A percentile compares a stretch with the other conserved stretches of the same genome.
Conservation (phyloP, 2,797 vertebrate genomes). For the Smutsia gigantea region DNA sequence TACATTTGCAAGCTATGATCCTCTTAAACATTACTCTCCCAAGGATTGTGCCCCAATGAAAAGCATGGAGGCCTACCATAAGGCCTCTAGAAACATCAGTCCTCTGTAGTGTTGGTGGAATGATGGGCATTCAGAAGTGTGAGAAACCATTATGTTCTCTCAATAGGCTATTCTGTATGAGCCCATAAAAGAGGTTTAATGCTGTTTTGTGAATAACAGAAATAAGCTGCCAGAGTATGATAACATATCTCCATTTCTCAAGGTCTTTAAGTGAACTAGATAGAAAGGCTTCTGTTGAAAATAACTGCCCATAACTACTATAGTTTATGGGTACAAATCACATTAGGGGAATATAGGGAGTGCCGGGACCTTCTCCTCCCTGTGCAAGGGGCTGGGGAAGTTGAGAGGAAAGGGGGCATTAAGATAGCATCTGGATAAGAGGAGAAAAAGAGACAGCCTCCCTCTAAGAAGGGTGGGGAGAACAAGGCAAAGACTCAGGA, state of each 20-base stretch:
- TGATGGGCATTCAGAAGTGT: slow-evolving; percentile 47
- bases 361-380: background rate
- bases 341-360: background rate
- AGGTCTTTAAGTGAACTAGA: slow-evolving; percentile 48
- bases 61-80: background rate
- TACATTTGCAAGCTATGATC: background rate
- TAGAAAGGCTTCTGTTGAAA: slow-evolving; percentile 39
- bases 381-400: background rate
- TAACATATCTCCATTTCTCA: slow-evolving; percentile 59
- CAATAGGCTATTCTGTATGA: slow-evolving; percentile 62
- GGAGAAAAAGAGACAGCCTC: background rate
- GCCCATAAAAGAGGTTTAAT: slow-evolving; percentile 55
- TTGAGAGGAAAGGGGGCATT: background rate
- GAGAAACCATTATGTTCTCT: background rate
- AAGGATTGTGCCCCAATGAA: background rate
- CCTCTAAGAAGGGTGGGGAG: background rate
- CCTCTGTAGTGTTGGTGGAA: background rate
- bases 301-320: background rate
- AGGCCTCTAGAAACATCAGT: background rate
- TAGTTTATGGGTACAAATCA: slow-evolving; percentile 8
- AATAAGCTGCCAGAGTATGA: slow-evolving; percentile 51
- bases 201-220: slow-evolving; percentile 42
- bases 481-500: background rate
- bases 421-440: background rate
- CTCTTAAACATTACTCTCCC: background rate